Evolutionary conservation across 2,888 invertebrate species (phyloP).

Genomic region (Lasioglossum oenotherae): DNA sequence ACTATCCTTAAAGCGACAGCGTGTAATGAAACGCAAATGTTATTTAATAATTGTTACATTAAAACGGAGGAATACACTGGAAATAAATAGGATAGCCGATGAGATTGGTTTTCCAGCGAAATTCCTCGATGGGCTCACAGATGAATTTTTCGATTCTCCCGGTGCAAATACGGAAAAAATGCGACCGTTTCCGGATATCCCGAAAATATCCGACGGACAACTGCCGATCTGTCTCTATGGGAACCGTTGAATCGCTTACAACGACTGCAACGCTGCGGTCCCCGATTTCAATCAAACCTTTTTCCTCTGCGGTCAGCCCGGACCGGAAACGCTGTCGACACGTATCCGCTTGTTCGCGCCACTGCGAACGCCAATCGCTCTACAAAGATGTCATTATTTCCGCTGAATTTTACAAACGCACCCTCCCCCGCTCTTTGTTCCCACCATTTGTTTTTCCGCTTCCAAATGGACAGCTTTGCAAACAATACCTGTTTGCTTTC

Average conservation of each 20-base stretch:
- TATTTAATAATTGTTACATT: background rate
- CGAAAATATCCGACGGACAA: background rate
- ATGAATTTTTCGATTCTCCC: background rate
- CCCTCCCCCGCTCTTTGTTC: background rate
- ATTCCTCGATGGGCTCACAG: background rate
- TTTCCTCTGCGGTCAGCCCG: slow-evolving; percentile 8
- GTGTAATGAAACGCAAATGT: background rate
- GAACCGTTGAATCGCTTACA: slow-evolving; percentile 4
- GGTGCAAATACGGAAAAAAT: background rate
- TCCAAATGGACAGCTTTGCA: slow-evolving; percentile 7
- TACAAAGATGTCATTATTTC: background rate
- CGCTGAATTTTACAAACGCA: background rate
- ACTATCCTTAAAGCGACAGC: no score
- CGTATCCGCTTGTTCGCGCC: background rate
- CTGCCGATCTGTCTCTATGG: slow-evolving; percentile 1
- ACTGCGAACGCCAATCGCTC: background rate
- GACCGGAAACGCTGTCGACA: background rate
- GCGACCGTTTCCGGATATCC: background rate
- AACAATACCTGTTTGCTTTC: slow-evolving; percentile 2
- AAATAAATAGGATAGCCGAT: background rate
- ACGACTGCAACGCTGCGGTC: background rate
- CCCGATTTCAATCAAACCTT: slow-evolving; percentile 13
- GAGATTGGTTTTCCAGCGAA: background rate
- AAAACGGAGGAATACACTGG: background rate
- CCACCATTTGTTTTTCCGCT: slow-evolving; percentile 5